Evolutionary conservation across 2,888 invertebrate species (phyloP).

Genomic region (Leptarthrus brevirostris): DNA sequence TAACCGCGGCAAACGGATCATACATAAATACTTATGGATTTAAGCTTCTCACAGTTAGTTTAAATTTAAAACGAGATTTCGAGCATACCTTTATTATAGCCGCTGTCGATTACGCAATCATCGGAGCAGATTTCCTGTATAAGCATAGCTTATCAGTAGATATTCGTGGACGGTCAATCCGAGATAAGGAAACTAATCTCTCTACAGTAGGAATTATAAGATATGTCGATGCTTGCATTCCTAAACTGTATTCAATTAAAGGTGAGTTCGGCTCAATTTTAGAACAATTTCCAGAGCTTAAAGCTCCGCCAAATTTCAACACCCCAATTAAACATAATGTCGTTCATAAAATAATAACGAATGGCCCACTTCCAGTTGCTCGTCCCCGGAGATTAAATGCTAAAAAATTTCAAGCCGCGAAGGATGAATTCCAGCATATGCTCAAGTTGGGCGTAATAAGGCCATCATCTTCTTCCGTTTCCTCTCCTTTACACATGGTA

Average conservation of each 20-base stretch:
- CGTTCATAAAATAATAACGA: constrained; percentile 35
- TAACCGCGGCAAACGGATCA: not conserved
- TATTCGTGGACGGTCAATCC: not conserved
- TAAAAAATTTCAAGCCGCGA: constrained; percentile 55
- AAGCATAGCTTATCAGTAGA: not conserved
- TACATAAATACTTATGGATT: not conserved
- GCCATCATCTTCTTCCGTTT: constrained; percentile 57
- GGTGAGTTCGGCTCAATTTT: not conserved
- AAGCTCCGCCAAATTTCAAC: not conserved
- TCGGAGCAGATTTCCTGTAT: not conserved
- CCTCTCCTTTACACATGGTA: constrained; percentile 57
- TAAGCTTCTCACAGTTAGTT: not conserved
- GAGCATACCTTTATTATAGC: not conserved
- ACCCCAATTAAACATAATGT: constrained; percentile 6
- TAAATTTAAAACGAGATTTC: not conserved
- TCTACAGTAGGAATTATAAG: not conserved
- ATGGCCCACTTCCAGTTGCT: constrained; percentile 50
- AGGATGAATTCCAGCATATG: constrained; percentile 56
- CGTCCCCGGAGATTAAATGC: constrained; percentile 52
- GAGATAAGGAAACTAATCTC: not conserved
- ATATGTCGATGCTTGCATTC: fast-evolving
- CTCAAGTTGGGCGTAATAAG: constrained; percentile 55
- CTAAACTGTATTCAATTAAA: not conserved
- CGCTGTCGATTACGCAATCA: not conserved
- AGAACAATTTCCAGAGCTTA: not conserved